Percentiles rank a stretch among this genome's conserved stretches.
Evolutionary conservation across 2,888 invertebrate species (phyloP).

Genomic region (Cheilosia soror): DNA sequence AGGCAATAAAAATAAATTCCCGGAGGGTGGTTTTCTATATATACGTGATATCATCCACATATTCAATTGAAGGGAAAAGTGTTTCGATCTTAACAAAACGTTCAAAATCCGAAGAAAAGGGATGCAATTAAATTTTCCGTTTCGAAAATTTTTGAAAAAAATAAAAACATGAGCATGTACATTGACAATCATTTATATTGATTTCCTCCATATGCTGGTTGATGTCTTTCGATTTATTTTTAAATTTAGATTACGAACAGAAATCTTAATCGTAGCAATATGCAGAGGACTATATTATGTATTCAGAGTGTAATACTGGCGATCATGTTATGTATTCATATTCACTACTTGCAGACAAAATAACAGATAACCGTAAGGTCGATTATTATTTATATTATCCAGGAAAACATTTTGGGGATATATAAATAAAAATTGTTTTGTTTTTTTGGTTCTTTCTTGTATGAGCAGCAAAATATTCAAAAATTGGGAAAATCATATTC

Average conservation of each 20-base stretch:
- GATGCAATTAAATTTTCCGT: background rate
- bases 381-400: no score
- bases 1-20: background rate
- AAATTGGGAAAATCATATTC: no score
- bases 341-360: no score
- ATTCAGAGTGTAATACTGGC: background rate
- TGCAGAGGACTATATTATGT: background rate
- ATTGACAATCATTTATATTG: background rate
- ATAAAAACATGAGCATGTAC: no score
- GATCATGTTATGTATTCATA: no score
- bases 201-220: background rate
- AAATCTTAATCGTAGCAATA: background rate
- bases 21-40: conserved; percentile 32
- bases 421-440: no score
- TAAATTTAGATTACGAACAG: background rate
- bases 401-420: no score
- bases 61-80: background rate
- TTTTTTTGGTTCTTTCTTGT: no score
- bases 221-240: conserved; percentile 1
- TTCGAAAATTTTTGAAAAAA: background rate
- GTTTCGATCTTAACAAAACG: no score
- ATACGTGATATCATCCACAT: conserved; percentile 10
- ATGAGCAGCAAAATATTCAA: no score
- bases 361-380: no score
- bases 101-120: background rate